Percentiles rank a stretch among this genome's conserved stretches.
Evolutionary conservation across 2,113 vertebrate genomes (phyloP).

Genomic region (Ramphastos sulfuratus): DNA sequence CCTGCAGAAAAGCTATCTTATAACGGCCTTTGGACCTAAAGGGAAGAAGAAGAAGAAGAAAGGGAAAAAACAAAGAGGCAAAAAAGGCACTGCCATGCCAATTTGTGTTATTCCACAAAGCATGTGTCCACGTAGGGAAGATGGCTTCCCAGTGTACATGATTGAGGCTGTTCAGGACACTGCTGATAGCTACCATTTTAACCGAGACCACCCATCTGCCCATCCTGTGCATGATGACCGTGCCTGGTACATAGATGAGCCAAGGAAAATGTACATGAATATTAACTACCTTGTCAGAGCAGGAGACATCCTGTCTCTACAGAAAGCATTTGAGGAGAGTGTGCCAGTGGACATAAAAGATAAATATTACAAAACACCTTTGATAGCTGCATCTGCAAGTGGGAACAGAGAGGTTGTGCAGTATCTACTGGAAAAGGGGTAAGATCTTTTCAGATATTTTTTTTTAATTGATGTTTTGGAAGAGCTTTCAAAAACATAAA

Average conservation of each 20-base stretch:
- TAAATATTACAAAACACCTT: slow-evolving; percentile 88
- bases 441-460: slow-evolving; percentile 31
- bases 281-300: slow-evolving; percentile 84
- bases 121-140: slow-evolving; percentile 20
- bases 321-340: slow-evolving; percentile 83
- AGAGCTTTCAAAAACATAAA: background rate
- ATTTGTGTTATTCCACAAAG: slow-evolving; percentile 80
- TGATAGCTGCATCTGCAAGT: slow-evolving; percentile 86
- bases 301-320: slow-evolving; percentile 85
- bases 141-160: slow-evolving; percentile 87
- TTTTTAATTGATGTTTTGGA: background rate
- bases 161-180: slow-evolving; percentile 76
- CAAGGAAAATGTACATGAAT: slow-evolving; percentile 74
- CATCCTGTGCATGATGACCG: slow-evolving; percentile 91
- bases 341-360: slow-evolving; percentile 88
- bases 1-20: slow-evolving; percentile 80
- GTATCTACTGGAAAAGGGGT: slow-evolving; percentile 88
- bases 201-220: slow-evolving; percentile 72
- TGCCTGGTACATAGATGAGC: slow-evolving; percentile 85
- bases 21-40: slow-evolving; percentile 80
- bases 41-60: slow-evolving; percentile 67
- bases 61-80: slow-evolving; percentile 73
- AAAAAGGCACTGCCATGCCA: slow-evolving; percentile 72
- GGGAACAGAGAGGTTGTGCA: slow-evolving; percentile 83
- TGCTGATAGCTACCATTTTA: slow-evolving; percentile 71